phyloP scores from a whole-genome alignment of 1,140 invertebrate genomes.

The Rhyacophila brunnea region DNA sequence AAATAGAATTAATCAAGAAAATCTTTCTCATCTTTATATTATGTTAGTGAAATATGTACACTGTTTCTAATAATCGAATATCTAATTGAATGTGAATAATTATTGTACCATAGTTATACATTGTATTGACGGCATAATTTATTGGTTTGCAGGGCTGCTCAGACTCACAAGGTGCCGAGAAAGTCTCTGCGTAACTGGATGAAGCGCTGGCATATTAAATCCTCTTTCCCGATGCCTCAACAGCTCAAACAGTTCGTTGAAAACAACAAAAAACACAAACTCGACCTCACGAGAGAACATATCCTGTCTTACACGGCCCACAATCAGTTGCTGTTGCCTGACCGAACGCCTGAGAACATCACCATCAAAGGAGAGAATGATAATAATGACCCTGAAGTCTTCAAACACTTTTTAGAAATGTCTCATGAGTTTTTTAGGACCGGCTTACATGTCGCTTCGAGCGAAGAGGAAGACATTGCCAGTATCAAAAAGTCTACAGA shows the following conservation, averaged over 20 bases:
- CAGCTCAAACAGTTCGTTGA: conserved; percentile 54
- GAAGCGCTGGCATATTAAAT: conserved; percentile 56
- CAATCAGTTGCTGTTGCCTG: conserved; percentile 14
- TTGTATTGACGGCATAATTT: conserved; percentile 1
- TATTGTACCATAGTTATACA: too few relatives aligned
- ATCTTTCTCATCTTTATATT: too few relatives aligned
- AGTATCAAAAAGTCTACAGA: neutral
- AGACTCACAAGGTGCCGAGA: conserved; percentile 54
- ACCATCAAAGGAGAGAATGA: neutral
- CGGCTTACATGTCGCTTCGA: neutral
- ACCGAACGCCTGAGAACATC: conserved; percentile 6
- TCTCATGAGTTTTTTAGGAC: conserved; percentile 8
- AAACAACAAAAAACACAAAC: conserved; percentile 52
- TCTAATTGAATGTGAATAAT: too few relatives aligned
- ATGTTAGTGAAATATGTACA: too few relatives aligned
- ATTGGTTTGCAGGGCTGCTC: conserved; percentile 47
- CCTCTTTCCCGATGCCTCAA: conserved; percentile 54
- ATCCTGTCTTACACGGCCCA: neutral
- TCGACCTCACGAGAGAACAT: conserved; percentile 19
- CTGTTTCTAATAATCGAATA: too few relatives aligned
- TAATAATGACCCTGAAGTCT: neutral
- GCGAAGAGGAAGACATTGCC: neutral
- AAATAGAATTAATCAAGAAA: too few relatives aligned
- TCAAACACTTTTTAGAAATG: conserved; percentile 13
- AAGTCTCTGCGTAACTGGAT: conserved; percentile 57